Percentiles rank a stretch among this genome's conserved stretches.
Conservation (phyloP, 1,140 invertebrate species). For the Glomeris maerens region DNA sequence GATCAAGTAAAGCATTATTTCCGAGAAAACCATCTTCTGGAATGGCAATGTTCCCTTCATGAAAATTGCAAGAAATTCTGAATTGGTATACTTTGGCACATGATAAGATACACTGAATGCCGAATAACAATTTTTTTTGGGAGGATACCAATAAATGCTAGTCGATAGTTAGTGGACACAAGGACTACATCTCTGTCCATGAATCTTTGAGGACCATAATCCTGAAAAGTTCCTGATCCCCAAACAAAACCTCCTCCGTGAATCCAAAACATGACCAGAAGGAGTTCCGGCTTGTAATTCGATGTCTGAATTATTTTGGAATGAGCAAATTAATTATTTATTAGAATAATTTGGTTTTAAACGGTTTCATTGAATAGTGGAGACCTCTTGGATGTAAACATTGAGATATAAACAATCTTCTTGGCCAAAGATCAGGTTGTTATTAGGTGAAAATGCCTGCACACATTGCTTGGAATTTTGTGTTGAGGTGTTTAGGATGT, state of each 20-base stretch:
- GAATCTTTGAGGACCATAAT: too few relatives aligned
- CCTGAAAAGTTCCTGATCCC: too few relatives aligned
- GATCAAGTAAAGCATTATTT: too few relatives aligned
- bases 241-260: slow-evolving; percentile 55
- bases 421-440: slow-evolving; percentile 30
- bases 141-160: too few relatives aligned
- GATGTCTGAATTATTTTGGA: neutral
- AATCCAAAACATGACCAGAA: slow-evolving; percentile 59
- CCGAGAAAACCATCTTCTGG: too few relatives aligned
- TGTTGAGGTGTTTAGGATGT: neutral
- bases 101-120: too few relatives aligned
- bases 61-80: too few relatives aligned
- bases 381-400: slow-evolving; percentile 57
- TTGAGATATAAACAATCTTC: slow-evolving; percentile 79
- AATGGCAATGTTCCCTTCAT: too few relatives aligned
- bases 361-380: too few relatives aligned
- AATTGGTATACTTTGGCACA: too few relatives aligned
- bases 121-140: too few relatives aligned
- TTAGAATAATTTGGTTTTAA: too few relatives aligned
- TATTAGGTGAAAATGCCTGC: neutral
- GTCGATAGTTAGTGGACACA: slow-evolving; percentile 53
- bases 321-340: neutral
- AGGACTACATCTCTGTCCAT: slow-evolving; percentile 47
- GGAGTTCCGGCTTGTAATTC: slow-evolving; percentile 2
- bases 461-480: neutral